These are phyloP conservation scores for Sterna hirundo DNA, from an alignment of 2,113 vertebrate genomes.

Conservation along the genomic window DNA sequence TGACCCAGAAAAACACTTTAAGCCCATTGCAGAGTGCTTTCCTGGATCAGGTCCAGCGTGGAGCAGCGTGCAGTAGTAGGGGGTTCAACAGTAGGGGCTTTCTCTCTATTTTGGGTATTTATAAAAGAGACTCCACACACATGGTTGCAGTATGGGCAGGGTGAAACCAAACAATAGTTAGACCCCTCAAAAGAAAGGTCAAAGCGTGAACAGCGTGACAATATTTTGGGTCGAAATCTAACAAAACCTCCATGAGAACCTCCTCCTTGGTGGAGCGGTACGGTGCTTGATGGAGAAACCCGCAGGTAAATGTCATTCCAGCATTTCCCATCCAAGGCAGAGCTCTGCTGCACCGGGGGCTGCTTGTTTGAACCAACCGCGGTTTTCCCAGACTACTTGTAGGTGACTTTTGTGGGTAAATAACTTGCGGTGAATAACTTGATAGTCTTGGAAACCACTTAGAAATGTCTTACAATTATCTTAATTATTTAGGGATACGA, in stretches of 20 bases:
- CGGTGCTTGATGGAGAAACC: neutral
- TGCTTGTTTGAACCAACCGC: neutral
- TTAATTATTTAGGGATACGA: neutral
- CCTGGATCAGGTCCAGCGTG: conserved; percentile 23
- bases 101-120: neutral
- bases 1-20: conserved; percentile 61
- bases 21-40: conserved; percentile 33
- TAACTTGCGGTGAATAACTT: neutral
- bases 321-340: neutral
- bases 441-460: neutral
- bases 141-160: neutral
- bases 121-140: neutral
- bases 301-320: neutral
- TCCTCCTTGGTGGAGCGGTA: neutral
- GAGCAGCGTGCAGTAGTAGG: neutral
- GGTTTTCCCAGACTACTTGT: neutral
- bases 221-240: neutral
- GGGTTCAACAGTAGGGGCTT: neutral
- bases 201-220: neutral
- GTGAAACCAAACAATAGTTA: neutral
- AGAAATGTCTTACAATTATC: neutral
- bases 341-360: neutral
- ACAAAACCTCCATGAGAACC: neutral
- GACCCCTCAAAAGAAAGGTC: neutral
- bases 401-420: neutral